Conservation (phyloP, 2,888 invertebrate species). For the Cordilura impudica region DNA sequence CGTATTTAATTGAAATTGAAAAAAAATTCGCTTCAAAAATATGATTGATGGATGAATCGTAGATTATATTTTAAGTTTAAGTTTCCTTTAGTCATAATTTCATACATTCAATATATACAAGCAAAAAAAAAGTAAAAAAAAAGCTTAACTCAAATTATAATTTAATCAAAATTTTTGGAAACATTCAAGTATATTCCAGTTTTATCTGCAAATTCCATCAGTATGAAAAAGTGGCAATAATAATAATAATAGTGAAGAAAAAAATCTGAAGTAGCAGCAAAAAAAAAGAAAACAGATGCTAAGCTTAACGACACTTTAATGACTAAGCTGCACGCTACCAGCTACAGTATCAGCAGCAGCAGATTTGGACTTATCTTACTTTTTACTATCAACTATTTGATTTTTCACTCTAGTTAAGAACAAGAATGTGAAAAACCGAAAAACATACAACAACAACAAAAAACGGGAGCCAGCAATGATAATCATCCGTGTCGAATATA, state of each 20-base stretch:
- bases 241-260: neutral
- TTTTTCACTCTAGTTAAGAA: conserved; percentile 40
- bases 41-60: conserved; percentile 18
- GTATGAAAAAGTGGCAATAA: neutral
- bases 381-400: conserved; percentile 33
- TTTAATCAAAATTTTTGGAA: conserved; percentile 24
- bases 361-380: conserved; percentile 16
- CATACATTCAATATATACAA: neutral
- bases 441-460: neutral
- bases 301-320: conserved; percentile 42
- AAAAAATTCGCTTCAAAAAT: conserved; percentile 1
- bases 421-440: neutral
- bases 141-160: conserved; percentile 14
- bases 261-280: neutral
- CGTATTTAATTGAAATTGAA: no score
- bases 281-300: conserved; percentile 23
- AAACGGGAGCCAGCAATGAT: neutral
- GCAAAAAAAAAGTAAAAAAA: neutral
- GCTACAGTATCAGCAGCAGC: conserved; percentile 14
- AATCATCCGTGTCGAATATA: conserved; percentile 5
- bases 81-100: conserved; percentile 27
- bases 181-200: neutral
- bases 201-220: neutral
- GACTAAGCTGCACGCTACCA: conserved; percentile 6
- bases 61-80: conserved; percentile 19